phyloP scores from a whole-genome alignment of 2,113 vertebrate species.

The Cervus canadensis region DNA sequence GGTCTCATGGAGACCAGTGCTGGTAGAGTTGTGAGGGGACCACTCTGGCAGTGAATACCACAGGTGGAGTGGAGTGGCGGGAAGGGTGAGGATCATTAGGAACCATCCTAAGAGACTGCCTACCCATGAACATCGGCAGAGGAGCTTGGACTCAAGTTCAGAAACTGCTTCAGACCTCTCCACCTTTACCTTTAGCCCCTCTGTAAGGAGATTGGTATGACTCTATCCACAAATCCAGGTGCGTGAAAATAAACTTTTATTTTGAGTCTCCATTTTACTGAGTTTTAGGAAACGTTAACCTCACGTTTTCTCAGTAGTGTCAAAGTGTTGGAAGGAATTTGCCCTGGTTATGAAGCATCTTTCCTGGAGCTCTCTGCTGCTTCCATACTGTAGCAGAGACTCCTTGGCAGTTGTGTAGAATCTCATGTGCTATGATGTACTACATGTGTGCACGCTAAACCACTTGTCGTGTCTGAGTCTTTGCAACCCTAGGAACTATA shows the following conservation, averaged over 20 bases:
- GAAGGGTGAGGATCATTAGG: background rate
- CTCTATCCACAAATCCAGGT: background rate
- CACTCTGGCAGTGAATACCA: background rate
- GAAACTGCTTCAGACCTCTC: background rate
- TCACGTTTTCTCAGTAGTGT: background rate
- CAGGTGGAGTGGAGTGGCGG: fast-evolving
- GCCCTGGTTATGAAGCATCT: background rate
- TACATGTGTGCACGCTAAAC: background rate
- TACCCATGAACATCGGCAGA: background rate
- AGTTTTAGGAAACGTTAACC: background rate
- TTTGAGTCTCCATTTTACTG: background rate
- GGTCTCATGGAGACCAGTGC: background rate
- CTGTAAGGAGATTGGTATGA: background rate
- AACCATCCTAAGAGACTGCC: background rate
- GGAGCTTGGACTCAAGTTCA: background rate
- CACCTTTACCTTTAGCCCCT: background rate
- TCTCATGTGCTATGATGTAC: background rate
- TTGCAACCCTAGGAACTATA: background rate
- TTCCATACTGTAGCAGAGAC: background rate
- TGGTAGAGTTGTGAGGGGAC: background rate
- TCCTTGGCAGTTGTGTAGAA: background rate
- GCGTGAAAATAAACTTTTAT: background rate
- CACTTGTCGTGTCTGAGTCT: background rate
- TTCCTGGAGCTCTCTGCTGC: background rate
- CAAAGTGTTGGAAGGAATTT: background rate